Percentiles rank a stretch among this genome's conserved stretches.
Conservation (phyloP, 2,797 vertebrate species). For the Mycteria americana region DNA sequence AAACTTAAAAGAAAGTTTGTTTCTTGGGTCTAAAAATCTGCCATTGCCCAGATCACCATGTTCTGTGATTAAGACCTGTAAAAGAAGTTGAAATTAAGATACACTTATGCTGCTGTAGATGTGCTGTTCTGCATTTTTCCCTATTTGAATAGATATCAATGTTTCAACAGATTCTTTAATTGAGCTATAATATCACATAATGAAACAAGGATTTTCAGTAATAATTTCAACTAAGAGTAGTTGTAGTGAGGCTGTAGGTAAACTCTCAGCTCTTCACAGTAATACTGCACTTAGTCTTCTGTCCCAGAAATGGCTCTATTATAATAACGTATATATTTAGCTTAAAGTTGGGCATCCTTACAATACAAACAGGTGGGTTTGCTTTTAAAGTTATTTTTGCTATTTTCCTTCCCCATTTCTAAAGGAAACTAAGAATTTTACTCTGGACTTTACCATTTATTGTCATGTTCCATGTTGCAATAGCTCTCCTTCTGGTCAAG, state of each 20-base stretch:
- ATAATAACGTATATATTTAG: not conserved
- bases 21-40: conserved; percentile 92
- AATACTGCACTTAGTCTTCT: not conserved
- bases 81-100: not conserved
- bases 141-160: not conserved
- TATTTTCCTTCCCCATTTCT: not conserved
- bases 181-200: not conserved
- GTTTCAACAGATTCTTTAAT: not conserved
- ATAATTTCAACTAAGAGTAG: not conserved
- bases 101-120: not conserved
- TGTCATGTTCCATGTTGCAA: not conserved
- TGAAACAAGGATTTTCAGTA: not conserved
- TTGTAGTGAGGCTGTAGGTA: not conserved
- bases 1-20: conserved; percentile 93
- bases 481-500: not conserved
- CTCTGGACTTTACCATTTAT: not conserved
- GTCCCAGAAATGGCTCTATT: not conserved
- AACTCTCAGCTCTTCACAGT: not conserved
- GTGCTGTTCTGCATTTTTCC: not conserved
- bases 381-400: not conserved
- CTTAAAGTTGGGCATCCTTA: not conserved
- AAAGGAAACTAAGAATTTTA: not conserved
- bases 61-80: conserved; percentile 92
- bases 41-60: conserved; percentile 92
- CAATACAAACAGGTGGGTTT: not conserved